phyloP scores from a whole-genome alignment of 2,113 vertebrate species.

The Eulemur macaco region DNA sequence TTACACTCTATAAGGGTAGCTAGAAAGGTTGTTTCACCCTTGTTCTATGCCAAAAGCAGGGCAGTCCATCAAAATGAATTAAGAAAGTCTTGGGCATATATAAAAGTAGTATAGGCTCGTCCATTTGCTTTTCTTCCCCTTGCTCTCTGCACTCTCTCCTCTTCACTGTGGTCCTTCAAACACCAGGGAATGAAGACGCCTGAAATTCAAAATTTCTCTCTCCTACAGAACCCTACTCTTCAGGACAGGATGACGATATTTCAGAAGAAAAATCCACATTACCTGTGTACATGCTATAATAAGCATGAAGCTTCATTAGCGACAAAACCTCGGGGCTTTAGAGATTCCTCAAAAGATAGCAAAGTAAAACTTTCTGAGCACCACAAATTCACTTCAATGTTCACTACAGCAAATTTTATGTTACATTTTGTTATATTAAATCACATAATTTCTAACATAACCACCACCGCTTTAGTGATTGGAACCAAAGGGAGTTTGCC shows the following conservation, averaged over 20 bases:
- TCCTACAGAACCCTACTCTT: slow-evolving; percentile 34
- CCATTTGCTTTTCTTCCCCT: background rate
- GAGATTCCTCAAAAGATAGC: background rate
- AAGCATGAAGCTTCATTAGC: background rate
- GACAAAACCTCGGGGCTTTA: background rate
- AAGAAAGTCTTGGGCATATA: background rate
- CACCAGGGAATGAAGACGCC: slow-evolving; percentile 39
- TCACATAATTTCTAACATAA: background rate
- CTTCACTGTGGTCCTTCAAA: slow-evolving; percentile 35
- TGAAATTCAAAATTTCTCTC: background rate
- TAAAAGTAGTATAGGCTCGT: background rate
- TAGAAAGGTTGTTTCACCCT: background rate
- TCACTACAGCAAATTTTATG: background rate
- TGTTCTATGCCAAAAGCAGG: background rate
- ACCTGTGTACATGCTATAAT: background rate
- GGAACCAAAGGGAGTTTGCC: background rate
- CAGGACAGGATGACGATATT: slow-evolving; percentile 17
- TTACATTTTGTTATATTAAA: background rate
- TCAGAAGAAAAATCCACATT: background rate
- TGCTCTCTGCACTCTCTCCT: background rate
- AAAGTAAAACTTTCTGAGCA: background rate
- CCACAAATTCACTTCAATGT: background rate
- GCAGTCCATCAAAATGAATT: background rate
- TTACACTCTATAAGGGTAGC: background rate
- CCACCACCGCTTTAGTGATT: background rate